Evolutionary conservation across 2,113 vertebrate species (phyloP), one percentile per base, ranked within the genome.

Genomic region (Aleadryas rufinucha): DNA sequence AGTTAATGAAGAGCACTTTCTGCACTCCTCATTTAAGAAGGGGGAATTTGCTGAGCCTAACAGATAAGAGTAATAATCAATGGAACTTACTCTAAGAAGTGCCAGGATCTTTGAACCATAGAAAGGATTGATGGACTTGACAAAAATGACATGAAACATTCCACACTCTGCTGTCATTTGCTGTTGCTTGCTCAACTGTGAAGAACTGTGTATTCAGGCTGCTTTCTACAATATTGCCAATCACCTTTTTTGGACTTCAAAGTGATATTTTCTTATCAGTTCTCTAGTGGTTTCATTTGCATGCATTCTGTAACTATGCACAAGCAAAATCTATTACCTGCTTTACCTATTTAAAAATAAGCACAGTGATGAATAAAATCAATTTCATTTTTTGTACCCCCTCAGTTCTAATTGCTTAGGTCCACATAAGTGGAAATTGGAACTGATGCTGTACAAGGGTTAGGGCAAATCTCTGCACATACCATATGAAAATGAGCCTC

Each of bases 131-230:
- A 77, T 65, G 54, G 59, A 63, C 60, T 90, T 60, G 39, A 87
- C 80, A 89, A 90, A 96, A 89, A 85, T 90, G 3, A 96, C 16
- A 4, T 86, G 93, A 96, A 90, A 91, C 84, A 89, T 68, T 92
- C 89, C 95, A 96, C 90, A 64, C 69, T 75, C 24, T 52, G 50
- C 90, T 95, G 9, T 95, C 94, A 70, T 87, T 84, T 75, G 93
- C 95, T 95, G 93, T 92, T 93, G 97, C 96, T 97, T 97, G 97
- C 96, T 95, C 33, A 97, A 74, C 97, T 96, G 97, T 97, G 97
- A 97, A 97, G 94, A 97, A 77, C 93, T 92, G 74, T 97, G 96
- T 95, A 39, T 89, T 90, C 68, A 80, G 92, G 92, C 88, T 97
- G 96, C 97, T 97, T 97, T 96, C 91, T 94, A 49, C 72, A 92